Evolutionary conservation across 2,888 invertebrate genomes (phyloP).

Genomic region (Microplitis manilae): DNA sequence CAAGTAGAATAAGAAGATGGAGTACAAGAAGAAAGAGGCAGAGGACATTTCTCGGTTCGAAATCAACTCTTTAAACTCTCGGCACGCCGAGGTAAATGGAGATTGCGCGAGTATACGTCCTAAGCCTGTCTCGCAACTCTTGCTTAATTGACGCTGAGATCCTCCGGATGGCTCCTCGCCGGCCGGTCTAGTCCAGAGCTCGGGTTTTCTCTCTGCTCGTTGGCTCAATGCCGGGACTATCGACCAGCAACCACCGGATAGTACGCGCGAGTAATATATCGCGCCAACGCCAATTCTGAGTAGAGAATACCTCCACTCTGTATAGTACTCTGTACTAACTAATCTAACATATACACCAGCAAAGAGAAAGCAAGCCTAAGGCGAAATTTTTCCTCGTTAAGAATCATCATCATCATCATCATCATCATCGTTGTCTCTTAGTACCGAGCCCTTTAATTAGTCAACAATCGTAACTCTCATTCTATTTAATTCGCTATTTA

Average conservation of each 20-base stretch:
- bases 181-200: conserved; percentile 42
- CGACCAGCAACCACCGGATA: too few relatives aligned
- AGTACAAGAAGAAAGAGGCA: conserved; percentile 29
- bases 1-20: conserved; percentile 12
- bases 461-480: conserved; percentile 48
- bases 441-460: conserved; percentile 50
- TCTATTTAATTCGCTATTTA: background rate
- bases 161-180: conserved; percentile 49
- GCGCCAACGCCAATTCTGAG: conserved; percentile 40
- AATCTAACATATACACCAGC: too few relatives aligned
- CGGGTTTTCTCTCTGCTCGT: conserved; percentile 14
- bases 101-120: conserved; percentile 60
- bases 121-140: conserved; percentile 60
- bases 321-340: background rate
- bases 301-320: conserved; percentile 37
- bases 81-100: conserved; percentile 56
- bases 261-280: conserved; percentile 48
- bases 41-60: conserved; percentile 43
- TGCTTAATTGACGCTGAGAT: conserved; percentile 62
- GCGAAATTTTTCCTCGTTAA: conserved; percentile 47
- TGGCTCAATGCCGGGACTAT: background rate
- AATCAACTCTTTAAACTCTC: conserved; percentile 46
- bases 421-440: conserved; percentile 19
- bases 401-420: conserved; percentile 42
- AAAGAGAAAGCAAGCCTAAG: background rate